A percentile compares a stretch with the other conserved stretches of the same genome.
Conservation (phyloP, 2,797 vertebrate genomes). For the Furcifer pardalis region DNA sequence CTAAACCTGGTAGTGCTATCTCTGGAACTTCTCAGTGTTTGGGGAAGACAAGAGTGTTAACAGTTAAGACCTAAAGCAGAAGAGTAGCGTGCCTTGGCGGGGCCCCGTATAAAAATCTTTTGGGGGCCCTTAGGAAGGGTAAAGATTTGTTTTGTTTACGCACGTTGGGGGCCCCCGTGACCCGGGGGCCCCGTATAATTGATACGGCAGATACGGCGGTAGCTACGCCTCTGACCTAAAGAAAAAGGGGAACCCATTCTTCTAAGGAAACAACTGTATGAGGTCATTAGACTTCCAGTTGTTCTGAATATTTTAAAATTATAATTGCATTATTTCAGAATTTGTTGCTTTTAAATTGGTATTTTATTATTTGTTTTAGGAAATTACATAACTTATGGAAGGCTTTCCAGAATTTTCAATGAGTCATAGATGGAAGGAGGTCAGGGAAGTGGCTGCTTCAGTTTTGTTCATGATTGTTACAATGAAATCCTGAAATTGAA, state of each 20-base stretch:
- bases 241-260: neutral
- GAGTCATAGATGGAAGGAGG: neutral
- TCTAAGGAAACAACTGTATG: neutral
- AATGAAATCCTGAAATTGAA: neutral
- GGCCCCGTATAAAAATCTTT: too few relatives aligned
- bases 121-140: too few relatives aligned
- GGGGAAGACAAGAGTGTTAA: neutral
- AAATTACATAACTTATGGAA: neutral
- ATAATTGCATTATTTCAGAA: neutral
- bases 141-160: too few relatives aligned
- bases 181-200: too few relatives aligned
- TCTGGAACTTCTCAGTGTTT: neutral
- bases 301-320: neutral
- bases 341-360: neutral
- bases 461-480: neutral
- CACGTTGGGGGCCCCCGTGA: too few relatives aligned
- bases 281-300: neutral
- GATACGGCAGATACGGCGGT: too few relatives aligned
- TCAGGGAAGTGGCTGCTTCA: neutral
- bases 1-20: neutral
- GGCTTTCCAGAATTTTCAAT: neutral
- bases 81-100: too few relatives aligned
- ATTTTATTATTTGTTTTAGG: neutral
- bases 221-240: too few relatives aligned
- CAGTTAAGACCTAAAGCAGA: neutral